Percentiles rank a stretch among this genome's conserved stretches.
Conservation (phyloP, 2,797 vertebrate species). For the Dallia pectoralis region DNA sequence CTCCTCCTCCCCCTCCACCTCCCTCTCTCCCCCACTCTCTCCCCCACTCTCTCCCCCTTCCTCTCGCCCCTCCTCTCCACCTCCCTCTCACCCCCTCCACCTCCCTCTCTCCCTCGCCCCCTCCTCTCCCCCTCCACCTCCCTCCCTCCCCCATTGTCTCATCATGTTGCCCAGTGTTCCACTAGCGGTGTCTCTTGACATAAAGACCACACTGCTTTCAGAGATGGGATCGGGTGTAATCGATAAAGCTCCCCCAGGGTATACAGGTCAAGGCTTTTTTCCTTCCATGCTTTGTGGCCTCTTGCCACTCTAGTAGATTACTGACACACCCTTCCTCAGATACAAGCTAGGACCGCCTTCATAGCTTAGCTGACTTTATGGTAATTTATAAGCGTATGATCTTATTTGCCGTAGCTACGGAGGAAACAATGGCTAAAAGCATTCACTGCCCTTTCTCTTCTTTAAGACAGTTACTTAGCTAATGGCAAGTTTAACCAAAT, state of each 20-base stretch:
- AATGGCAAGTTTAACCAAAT: too few species aligned
- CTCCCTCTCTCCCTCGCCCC: too few species aligned
- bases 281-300: constrained; percentile 25
- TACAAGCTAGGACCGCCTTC: neutral
- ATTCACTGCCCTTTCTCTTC: too few species aligned
- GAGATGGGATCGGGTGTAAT: constrained; percentile 51
- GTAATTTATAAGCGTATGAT: too few species aligned
- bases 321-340: constrained; percentile 42
- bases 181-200: constrained; percentile 53
- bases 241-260: constrained; percentile 55
- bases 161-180: constrained; percentile 46
- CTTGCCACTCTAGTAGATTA: constrained; percentile 30
- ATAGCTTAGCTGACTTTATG: neutral
- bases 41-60: too few species aligned
- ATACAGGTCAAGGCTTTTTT: constrained; percentile 19
- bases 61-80: too few species aligned
- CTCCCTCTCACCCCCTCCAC: too few species aligned
- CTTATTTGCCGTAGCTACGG: too few species aligned
- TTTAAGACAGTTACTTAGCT: too few species aligned
- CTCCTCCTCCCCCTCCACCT: too few species aligned
- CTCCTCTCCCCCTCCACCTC: constrained; percentile 30
- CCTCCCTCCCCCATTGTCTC: constrained; percentile 48
- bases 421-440: too few species aligned
- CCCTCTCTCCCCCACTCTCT: constrained; percentile 48
- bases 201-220: constrained; percentile 50